These are phyloP conservation scores for Octodon degus DNA, from an alignment of 2,113 vertebrate species.

Conservation along the genomic window DNA sequence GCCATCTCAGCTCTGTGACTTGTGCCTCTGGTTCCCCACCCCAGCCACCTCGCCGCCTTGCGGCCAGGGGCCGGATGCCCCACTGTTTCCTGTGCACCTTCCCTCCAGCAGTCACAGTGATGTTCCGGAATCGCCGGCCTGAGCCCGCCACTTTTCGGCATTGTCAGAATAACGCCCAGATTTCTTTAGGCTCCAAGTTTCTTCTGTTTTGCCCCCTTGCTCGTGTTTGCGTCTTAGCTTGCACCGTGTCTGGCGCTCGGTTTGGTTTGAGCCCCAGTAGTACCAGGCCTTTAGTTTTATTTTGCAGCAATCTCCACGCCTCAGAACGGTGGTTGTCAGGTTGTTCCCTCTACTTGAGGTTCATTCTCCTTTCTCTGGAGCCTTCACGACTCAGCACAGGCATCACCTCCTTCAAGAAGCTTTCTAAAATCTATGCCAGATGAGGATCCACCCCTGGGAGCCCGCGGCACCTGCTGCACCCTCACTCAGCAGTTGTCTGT, in stretches of 20 bases:
- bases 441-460: background rate
- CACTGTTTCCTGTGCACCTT: background rate
- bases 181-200: background rate
- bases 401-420: background rate
- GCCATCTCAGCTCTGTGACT: background rate
- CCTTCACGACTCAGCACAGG: constrained; percentile 23
- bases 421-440: background rate
- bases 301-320: background rate
- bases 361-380: background rate
- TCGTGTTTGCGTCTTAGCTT: background rate
- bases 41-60: background rate
- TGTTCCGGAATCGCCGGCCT: background rate
- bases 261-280: background rate
- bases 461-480: background rate
- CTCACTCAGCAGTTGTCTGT: background rate
- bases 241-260: background rate
- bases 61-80: background rate
- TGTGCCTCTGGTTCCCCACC: background rate
- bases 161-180: background rate
- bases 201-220: background rate
- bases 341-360: background rate
- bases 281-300: background rate
- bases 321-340: background rate
- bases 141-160: background rate
- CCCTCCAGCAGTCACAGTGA: background rate